A percentile compares a stretch with the other conserved stretches of the same genome.
phyloP scores from a whole-genome alignment of 1,140 invertebrate genomes.

The Brachionus paranguensis region DNA sequence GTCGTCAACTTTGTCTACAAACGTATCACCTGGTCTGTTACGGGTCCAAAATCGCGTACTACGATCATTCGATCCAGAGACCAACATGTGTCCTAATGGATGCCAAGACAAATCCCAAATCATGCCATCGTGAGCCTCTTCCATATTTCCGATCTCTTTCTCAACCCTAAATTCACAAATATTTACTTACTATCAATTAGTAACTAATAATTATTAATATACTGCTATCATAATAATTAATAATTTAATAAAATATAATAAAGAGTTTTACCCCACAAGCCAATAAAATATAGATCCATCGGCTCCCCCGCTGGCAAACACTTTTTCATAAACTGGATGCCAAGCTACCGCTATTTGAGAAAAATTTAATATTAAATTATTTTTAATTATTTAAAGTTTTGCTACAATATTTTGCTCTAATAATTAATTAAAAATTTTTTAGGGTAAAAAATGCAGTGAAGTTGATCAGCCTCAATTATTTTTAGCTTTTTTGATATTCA shows the following conservation, averaged over 20 bases:
- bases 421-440: too few species aligned
- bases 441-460: too few species aligned
- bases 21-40: conserved; percentile 92
- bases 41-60: conserved; percentile 98
- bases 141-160: conserved; percentile 94
- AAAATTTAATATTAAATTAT: not conserved
- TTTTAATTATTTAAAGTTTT: too few species aligned
- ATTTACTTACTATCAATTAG: not conserved
- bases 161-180: conserved; percentile 67
- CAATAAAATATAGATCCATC: conserved; percentile 96
- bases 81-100: conserved; percentile 94
- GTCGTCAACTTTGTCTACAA: conserved; percentile 85
- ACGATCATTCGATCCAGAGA: conserved; percentile 95
- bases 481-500: too few species aligned
- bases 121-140: conserved; percentile 96
- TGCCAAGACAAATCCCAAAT: conserved; percentile 99
- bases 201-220: not conserved
- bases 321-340: conserved; percentile 91
- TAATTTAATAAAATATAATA: too few species aligned
- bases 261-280: conserved; percentile 76
- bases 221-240: too few species aligned
- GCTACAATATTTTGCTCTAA: too few species aligned
- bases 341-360: conserved; percentile 68
- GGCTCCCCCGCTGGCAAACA: conserved; percentile 92
- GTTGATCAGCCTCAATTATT: too few species aligned